Conservation (phyloP, 2,888 invertebrate species). For the Dexiosoma caninum region DNA sequence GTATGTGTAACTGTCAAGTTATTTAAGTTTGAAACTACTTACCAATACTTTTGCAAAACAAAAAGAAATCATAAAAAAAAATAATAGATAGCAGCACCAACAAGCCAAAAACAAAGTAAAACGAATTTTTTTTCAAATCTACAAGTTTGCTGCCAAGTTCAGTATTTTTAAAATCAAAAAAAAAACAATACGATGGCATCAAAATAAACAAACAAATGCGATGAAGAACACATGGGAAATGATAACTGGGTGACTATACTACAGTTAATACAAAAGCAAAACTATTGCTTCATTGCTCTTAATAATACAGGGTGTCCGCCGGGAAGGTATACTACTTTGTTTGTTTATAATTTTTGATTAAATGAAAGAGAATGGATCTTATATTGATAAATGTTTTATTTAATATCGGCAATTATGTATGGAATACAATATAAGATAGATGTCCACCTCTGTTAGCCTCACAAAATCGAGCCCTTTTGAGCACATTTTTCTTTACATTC, state of each 20-base stretch:
- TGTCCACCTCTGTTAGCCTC: too few relatives aligned
- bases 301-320: too few relatives aligned
- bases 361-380: too few relatives aligned
- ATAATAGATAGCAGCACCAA: constrained; percentile 29
- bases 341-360: too few relatives aligned
- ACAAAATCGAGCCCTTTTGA: too few relatives aligned
- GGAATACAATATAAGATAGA: too few relatives aligned
- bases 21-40: constrained; percentile 5
- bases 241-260: constrained; percentile 52
- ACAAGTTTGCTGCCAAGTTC: constrained; percentile 53
- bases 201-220: constrained; percentile 30
- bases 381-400: too few relatives aligned
- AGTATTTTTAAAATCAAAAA: constrained; percentile 49
- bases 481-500: too few relatives aligned
- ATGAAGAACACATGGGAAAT: constrained; percentile 51
- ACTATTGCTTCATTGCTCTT: not conserved
- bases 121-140: constrained; percentile 50
- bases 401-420: too few relatives aligned
- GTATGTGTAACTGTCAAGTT: constrained; percentile 23
- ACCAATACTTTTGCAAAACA: not conserved
- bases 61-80: not conserved
- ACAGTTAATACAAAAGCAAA: constrained; percentile 38
- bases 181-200: constrained; percentile 15
- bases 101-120: constrained; percentile 2
- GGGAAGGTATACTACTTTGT: too few relatives aligned